Conservation (phyloP, 2,888 invertebrate species). For the Drosophila limbata region DNA sequence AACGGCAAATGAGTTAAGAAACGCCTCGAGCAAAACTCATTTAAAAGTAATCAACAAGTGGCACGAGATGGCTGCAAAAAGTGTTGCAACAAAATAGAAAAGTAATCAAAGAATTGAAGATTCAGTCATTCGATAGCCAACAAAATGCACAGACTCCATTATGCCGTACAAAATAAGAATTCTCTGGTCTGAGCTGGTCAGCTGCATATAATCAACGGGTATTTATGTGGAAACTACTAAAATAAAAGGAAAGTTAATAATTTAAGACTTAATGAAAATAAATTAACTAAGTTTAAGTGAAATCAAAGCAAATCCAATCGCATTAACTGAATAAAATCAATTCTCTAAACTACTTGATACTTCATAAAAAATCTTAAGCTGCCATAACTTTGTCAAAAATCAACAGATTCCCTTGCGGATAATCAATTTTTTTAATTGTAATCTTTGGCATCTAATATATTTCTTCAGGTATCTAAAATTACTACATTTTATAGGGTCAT, state of each 20-base stretch:
- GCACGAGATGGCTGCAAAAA: slow-evolving; percentile 46
- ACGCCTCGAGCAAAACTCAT: slow-evolving; percentile 73
- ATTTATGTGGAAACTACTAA: neutral
- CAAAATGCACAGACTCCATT: slow-evolving; percentile 24
- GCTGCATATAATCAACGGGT: neutral
- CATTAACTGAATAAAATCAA: too few species aligned
- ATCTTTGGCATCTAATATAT: too few species aligned
- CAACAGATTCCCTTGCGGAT: too few species aligned
- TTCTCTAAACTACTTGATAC: too few species aligned
- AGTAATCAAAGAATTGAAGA: slow-evolving; percentile 48
- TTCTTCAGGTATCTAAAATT: neutral
- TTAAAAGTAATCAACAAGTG: slow-evolving; percentile 80
- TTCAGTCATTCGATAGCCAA: slow-evolving; percentile 25
- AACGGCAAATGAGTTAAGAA: slow-evolving; percentile 49
- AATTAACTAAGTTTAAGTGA: neutral
- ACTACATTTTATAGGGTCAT: neutral
- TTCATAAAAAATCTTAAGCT: too few species aligned
- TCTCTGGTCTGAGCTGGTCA: neutral
- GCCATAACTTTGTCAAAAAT: too few species aligned
- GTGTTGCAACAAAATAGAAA: slow-evolving; percentile 41
- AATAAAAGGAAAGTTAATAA: neutral
- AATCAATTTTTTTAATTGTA: too few species aligned
- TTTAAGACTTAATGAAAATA: neutral
- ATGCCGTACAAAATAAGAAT: neutral
- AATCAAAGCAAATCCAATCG: too few species aligned